phyloP scores from a whole-genome alignment of 2,113 vertebrate genomes.

The Craseonycteris thonglongyai region DNA sequence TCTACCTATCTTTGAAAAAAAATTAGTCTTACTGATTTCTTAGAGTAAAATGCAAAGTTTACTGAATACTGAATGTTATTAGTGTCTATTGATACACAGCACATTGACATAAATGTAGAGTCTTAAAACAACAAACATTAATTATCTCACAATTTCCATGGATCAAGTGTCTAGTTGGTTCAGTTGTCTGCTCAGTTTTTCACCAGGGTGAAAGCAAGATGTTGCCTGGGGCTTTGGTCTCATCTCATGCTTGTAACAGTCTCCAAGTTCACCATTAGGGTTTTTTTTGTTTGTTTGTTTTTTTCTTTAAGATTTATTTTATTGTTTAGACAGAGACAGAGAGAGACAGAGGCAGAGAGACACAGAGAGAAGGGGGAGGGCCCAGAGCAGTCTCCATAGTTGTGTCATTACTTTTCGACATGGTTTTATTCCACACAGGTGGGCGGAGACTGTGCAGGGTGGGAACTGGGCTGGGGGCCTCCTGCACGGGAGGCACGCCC shows the following conservation, averaged over 20 bases:
- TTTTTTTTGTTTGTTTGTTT: too few relatives aligned
- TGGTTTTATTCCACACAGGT: too few relatives aligned
- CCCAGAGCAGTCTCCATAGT: too few relatives aligned
- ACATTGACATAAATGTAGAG: not conserved
- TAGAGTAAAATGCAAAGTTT: not conserved
- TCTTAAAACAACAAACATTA: not conserved
- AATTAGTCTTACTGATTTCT: not conserved
- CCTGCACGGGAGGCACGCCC: too few relatives aligned
- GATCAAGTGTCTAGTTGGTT: not conserved
- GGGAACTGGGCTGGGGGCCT: too few relatives aligned
- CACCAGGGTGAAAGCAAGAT: not conserved
- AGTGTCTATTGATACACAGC: not conserved
- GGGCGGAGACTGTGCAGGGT: too few relatives aligned
- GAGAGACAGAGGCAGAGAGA: too few relatives aligned
- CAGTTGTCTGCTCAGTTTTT: not conserved
- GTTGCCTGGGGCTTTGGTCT: not conserved
- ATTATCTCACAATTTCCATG: not conserved
- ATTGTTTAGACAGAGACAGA: too few relatives aligned
- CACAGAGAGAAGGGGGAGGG: too few relatives aligned
- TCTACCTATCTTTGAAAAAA: not conserved
- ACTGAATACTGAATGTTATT: not conserved
- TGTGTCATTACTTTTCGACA: too few relatives aligned
- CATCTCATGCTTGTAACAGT: not conserved
- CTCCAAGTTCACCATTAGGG: not conserved
- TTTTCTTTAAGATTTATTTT: too few relatives aligned